A percentile compares a stretch with the other conserved stretches of the same genome.
Evolutionary conservation across 2,888 invertebrate genomes (phyloP).

Genomic region (Dermolepida albohirtum): DNA sequence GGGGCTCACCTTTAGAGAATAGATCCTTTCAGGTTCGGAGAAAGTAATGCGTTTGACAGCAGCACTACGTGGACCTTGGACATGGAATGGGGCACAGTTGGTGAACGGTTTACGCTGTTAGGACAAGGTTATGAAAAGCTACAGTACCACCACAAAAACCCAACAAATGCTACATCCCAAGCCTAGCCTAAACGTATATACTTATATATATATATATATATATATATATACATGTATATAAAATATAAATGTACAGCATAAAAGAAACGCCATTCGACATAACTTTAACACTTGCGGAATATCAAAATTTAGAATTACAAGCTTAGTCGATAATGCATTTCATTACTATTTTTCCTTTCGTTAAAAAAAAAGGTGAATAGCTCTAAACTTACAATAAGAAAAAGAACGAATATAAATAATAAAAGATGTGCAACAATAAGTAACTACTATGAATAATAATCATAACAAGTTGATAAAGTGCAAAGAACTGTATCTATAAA

Average conservation of each 20-base stretch:
- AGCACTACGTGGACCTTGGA: constrained; percentile 61
- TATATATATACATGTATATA: constrained; percentile 2
- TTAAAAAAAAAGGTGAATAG: no score
- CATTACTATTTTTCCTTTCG: no score
- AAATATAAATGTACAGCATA: constrained; percentile 13
- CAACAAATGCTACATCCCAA: constrained; percentile 56
- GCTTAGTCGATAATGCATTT: no score
- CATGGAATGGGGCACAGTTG: constrained; percentile 61
- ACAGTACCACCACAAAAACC: constrained; percentile 61
- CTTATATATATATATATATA: constrained; percentile 25
- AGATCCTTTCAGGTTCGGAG: constrained; percentile 57
- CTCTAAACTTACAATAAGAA: no score
- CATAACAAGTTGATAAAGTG: constrained; percentile 3
- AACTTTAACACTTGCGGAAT: no score
- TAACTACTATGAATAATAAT: constrained; percentile 20
- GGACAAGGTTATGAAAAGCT: constrained; percentile 63
- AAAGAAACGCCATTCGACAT: constrained; percentile 39
- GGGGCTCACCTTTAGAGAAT: constrained; percentile 64
- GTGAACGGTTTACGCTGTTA: constrained; percentile 61
- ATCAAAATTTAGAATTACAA: no score
- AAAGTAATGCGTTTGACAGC: constrained; percentile 68
- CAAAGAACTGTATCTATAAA: constrained; percentile 11
- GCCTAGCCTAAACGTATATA: constrained; percentile 55
- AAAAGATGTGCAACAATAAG: constrained; percentile 18
- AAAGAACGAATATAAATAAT: constrained; percentile 10